Conservation (phyloP, 2,888 invertebrate genomes). For the Macrophya annulata region DNA sequence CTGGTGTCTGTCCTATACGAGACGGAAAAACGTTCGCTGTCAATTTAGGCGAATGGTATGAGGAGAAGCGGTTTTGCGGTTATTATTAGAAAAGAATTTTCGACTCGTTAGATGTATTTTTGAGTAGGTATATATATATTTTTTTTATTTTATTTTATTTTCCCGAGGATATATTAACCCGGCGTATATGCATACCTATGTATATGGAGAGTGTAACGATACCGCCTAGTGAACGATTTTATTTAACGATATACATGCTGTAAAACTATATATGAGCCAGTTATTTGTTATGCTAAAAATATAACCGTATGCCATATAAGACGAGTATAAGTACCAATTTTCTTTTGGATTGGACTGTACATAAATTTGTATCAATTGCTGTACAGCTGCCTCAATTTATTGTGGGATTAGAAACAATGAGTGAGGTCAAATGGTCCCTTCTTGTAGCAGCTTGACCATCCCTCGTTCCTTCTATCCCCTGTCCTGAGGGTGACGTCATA, state of each 20-base stretch:
- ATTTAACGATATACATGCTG: not conserved
- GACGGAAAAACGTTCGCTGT: constrained; percentile 4
- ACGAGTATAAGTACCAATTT: not conserved
- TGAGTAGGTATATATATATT: not conserved
- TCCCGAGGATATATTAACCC: not conserved
- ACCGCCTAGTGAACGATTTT: not conserved
- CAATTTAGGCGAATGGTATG: not conserved
- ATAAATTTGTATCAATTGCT: constrained; percentile 79
- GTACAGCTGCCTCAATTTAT: constrained; percentile 79
- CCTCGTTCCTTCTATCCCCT: constrained; percentile 63
- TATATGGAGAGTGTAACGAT: not conserved
- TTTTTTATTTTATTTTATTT: not conserved
- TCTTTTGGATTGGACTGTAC: constrained; percentile 76
- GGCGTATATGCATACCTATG: no score
- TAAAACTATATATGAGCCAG: no score
- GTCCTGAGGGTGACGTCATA: constrained; percentile 20
- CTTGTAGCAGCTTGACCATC: constrained; percentile 73
- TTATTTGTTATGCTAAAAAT: not conserved
- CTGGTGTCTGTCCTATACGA: not conserved
- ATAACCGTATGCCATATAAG: not conserved
- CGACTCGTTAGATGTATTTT: constrained; percentile 6
- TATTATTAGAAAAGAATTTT: constrained; percentile 24
- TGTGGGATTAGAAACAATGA: constrained; percentile 79
- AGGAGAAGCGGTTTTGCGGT: not conserved
- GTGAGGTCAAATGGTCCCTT: constrained; percentile 78